Percentiles rank a stretch among this genome's conserved stretches.
phyloP scores from a whole-genome alignment of 2,113 vertebrate genomes.

The Hypanus sabinus region DNA sequence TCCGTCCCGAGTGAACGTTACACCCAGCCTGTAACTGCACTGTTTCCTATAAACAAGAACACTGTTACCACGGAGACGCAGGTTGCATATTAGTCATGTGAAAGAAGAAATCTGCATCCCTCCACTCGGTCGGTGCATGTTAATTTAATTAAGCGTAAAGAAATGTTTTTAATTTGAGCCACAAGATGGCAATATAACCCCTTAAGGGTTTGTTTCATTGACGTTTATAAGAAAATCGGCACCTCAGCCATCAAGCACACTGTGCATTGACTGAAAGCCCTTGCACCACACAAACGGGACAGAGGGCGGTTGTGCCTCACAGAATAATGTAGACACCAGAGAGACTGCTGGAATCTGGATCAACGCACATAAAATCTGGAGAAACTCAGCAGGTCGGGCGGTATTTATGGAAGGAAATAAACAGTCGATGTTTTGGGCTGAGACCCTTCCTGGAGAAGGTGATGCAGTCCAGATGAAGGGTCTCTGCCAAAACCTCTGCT shows the following conservation, averaged over 20 bases:
- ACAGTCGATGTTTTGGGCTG: too few relatives aligned
- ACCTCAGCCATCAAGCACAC: neutral
- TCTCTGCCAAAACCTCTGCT: too few relatives aligned
- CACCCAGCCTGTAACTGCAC: neutral
- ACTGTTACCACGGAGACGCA: neutral
- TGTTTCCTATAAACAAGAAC: neutral
- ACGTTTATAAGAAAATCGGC: neutral
- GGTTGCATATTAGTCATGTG: neutral
- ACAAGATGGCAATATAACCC: neutral
- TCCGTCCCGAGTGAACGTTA: neutral
- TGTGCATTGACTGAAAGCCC: neutral
- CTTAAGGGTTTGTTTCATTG: neutral
- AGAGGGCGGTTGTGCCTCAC: neutral
- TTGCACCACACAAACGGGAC: neutral
- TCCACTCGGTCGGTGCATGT: neutral
- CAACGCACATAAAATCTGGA: too few relatives aligned
- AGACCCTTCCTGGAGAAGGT: too few relatives aligned
- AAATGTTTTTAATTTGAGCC: neutral
- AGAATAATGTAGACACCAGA: too few relatives aligned
- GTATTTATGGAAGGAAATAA: too few relatives aligned
- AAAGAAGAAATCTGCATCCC: neutral
- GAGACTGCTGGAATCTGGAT: too few relatives aligned
- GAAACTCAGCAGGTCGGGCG: too few relatives aligned
- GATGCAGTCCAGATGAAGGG: too few relatives aligned
- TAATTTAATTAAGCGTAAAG: neutral